Conservation (phyloP, 2,888 invertebrate genomes). For the Eugnorisma glareosa region DNA sequence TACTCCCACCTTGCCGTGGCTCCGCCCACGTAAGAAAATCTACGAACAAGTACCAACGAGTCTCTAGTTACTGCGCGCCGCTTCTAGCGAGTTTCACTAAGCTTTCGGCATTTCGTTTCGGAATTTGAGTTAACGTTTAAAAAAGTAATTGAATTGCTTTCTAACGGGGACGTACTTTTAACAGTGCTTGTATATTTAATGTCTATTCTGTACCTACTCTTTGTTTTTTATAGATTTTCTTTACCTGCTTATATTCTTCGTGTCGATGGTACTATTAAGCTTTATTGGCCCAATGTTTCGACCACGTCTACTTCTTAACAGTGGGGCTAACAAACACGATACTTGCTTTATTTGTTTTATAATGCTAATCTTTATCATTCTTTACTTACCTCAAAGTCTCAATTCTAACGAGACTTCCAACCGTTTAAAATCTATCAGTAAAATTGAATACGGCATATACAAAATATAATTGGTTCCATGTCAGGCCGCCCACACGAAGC, state of each 20-base stretch:
- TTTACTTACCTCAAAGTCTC: neutral
- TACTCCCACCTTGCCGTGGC: constrained; percentile 43
- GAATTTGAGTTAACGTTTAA: neutral
- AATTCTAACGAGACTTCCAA: neutral
- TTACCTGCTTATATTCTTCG: neutral
- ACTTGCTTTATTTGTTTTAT: neutral
- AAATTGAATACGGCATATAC: neutral
- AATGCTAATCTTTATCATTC: neutral
- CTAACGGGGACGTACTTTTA: neutral
- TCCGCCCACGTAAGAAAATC: constrained; percentile 53
- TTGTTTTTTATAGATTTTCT: no score
- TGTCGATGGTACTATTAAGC: neutral
- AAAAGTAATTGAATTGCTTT: no score
- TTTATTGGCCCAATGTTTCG: neutral
- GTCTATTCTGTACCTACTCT: neutral
- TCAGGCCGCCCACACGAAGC: constrained; percentile 11
- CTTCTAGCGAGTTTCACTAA: constrained; percentile 11
- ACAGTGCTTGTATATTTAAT: neutral
- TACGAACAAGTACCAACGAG: constrained; percentile 1
- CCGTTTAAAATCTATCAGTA: neutral
- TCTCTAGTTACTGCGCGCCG: constrained; percentile 9
- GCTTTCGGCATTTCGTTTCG: neutral
- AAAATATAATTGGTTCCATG: constrained; percentile 26
- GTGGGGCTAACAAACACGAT: neutral
- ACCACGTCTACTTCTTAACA: neutral